phyloP scores from a whole-genome alignment of 2,113 vertebrate genomes.

The Atrichornis clamosus region DNA sequence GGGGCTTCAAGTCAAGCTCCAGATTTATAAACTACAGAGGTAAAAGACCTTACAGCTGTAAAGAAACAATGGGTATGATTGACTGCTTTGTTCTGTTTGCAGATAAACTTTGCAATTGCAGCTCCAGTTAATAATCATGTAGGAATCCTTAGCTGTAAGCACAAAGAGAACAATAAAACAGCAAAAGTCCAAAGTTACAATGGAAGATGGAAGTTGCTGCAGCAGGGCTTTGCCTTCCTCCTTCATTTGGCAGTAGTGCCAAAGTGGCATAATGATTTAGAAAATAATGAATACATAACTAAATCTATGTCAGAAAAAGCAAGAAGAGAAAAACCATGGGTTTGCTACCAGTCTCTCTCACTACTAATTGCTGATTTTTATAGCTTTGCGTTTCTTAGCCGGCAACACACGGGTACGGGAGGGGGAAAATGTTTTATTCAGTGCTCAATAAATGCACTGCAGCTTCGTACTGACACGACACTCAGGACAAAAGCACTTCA shows the following conservation, averaged over 20 bases:
- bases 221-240: not conserved
- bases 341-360: not conserved
- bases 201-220: not conserved
- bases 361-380: not conserved
- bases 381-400: not conserved
- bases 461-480: not conserved
- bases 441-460: not conserved
- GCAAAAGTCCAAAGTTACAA: not conserved
- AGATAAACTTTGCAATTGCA: not conserved
- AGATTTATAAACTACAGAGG: not conserved
- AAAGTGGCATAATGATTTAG: not conserved
- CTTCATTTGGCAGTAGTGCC: not conserved
- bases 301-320: not conserved
- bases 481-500: not conserved
- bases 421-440: constrained; percentile 8
- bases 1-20: not conserved
- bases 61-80: not conserved
- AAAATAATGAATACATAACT: not conserved
- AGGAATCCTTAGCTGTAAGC: not conserved
- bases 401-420: not conserved
- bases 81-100: constrained; percentile 27
- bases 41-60: not conserved
- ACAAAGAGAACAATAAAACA: constrained; percentile 2
- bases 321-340: not conserved
- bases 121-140: not conserved